These are phyloP conservation scores for Drosophila varians DNA, from an alignment of 1,140 invertebrate species.

Conservation along the genomic window DNA sequence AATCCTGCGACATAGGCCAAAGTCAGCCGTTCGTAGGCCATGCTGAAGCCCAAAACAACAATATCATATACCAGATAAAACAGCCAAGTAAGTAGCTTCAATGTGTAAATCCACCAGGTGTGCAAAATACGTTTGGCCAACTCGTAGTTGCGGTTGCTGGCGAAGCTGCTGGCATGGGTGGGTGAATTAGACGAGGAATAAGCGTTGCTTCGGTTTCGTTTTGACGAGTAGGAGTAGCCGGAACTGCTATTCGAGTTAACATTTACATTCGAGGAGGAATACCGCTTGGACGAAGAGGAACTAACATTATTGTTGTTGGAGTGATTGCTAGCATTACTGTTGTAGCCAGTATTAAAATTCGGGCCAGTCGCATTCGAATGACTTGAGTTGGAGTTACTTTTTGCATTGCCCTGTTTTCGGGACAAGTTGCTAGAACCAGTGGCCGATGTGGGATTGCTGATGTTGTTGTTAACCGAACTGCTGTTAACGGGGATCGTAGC, in stretches of 20 bases:
- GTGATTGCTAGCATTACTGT: conserved; percentile 33
- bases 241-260: conserved; percentile 61
- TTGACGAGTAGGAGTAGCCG: conserved; percentile 75
- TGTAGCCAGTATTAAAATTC: conserved; percentile 4
- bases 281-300: conserved; percentile 82
- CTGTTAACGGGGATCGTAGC: conserved; percentile 8
- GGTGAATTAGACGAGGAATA: conserved; percentile 70
- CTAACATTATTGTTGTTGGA: conserved; percentile 63
- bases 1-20: conserved; percentile 57
- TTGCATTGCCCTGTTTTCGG: conserved; percentile 41
- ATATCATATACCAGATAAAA: conserved; percentile 91
- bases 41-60: conserved; percentile 89
- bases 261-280: conserved; percentile 66
- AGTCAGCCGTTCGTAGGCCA: conserved; percentile 86
- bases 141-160: conserved; percentile 74
- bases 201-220: conserved; percentile 57
- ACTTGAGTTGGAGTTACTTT: conserved; percentile 37
- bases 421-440: conserved; percentile 25
- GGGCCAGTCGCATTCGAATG: conserved; percentile 55
- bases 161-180: conserved; percentile 46
- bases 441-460: conserved; percentile 10
- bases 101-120: conserved; percentile 87
- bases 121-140: conserved; percentile 72
- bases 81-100: conserved; percentile 90
- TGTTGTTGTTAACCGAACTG: conserved; percentile 17